Evolutionary conservation across 2,888 invertebrate genomes (phyloP), one percentile per base, ranked within the genome.

Genomic region (Leptarthrus brevirostris): DNA sequence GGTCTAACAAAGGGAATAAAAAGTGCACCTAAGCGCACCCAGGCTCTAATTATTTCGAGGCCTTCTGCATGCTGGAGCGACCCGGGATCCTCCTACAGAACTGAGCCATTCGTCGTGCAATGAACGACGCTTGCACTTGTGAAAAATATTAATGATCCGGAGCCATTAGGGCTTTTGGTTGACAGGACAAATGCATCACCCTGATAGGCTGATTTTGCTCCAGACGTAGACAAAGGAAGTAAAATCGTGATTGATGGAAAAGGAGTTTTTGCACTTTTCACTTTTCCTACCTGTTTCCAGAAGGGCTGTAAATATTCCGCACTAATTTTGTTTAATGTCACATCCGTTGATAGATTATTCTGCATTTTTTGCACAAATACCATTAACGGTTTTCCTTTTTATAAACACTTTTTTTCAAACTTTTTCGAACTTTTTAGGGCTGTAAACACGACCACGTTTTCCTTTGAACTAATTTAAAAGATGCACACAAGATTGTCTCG

Each of bases 91-190:
- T 8, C 12, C 26, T 2, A 30, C 10, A 5, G 1, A 16, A 2
- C 61, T n/a, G 12, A 10, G 18, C 61, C 4, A 36, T 22, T n/a
- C 22, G 14, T 22, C 40, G 18, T 6, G 61, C 61, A 18, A 18
- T 52, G 34, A 16, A 30, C 66, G 16, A 20, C 20, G 20, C 16
- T n/a, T 20, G 20, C 52, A 18, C 20, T 52, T 34, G 36, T 22
- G 52, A 30, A 34, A 49, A 30, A 69, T 69, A 69, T 69, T 69
- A 69, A 69, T 69, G 69, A 69, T 20, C 69, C 52, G 52, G 44
- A 52, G 34, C 69, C 69, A 69, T 69, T 69, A 69, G 69, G 16
- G 8, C 52, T 34, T 54, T 54, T 16, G 34, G 30, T 8, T 52
- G 49, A 52, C 52, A 52, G 30, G n/a, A 49, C 26, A 53, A 69